These are phyloP conservation scores for Panurus biarmicus DNA, from an alignment of 2,113 vertebrate genomes.

Conservation along the genomic window DNA sequence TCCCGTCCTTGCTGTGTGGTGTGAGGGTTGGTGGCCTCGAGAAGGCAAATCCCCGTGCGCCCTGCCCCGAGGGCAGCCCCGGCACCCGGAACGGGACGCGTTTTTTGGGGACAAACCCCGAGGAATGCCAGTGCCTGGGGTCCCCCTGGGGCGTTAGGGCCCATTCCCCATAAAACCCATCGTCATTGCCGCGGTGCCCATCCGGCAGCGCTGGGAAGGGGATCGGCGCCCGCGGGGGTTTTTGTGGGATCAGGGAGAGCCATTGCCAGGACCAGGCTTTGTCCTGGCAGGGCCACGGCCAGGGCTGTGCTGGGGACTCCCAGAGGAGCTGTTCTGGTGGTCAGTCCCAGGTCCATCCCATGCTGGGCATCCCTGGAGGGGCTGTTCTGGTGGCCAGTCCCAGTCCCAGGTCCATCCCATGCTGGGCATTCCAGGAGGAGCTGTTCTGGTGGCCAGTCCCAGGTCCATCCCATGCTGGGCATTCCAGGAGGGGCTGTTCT, in stretches of 20 bases:
- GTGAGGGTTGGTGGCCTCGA: neutral
- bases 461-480: rapidly evolving
- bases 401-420: too few relatives aligned
- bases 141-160: neutral
- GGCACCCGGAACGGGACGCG: rapidly evolving
- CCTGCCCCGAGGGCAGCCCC: neutral
- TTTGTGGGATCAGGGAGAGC: neutral
- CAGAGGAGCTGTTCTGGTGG: neutral
- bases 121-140: too few relatives aligned
- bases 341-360: neutral
- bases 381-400: neutral
- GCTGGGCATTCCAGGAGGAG: rapidly evolving
- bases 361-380: too few relatives aligned
- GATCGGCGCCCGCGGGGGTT: rapidly evolving
- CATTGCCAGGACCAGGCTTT: rapidly evolving
- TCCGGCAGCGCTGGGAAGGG: rapidly evolving
- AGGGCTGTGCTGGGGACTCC: rapidly evolving
- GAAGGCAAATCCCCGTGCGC: neutral
- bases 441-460: rapidly evolving
- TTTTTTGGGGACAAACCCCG: neutral
- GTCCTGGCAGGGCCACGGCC: rapidly evolving
- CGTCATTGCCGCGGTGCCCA: rapidly evolving
- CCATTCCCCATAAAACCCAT: rapidly evolving
- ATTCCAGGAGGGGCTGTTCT: neutral
- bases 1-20: neutral